Percentiles rank a stretch among this genome's conserved stretches.
Conservation (phyloP, 2,113 vertebrate species). For the Apteryx owenii region DNA sequence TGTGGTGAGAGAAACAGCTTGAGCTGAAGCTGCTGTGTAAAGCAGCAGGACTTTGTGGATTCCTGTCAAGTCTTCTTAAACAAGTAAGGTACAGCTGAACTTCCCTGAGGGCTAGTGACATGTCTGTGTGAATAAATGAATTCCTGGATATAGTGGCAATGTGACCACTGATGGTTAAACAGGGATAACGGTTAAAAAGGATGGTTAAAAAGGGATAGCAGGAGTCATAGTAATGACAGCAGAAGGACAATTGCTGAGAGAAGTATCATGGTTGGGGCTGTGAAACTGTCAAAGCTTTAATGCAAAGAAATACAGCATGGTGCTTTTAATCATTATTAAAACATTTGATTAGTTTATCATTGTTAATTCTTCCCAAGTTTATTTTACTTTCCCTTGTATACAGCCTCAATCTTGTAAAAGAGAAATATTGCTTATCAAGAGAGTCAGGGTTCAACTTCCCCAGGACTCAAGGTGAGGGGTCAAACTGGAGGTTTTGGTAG, state of each 20-base stretch:
- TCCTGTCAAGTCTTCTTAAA: neutral
- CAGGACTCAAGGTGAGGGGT: neutral
- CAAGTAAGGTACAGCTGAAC: neutral
- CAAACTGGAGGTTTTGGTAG: neutral
- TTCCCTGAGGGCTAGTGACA: fast-evolving
- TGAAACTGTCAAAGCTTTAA: neutral
- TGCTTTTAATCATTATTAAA: neutral
- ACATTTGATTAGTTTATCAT: neutral
- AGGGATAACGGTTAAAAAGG: neutral
- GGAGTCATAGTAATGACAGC: neutral
- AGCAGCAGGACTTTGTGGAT: neutral
- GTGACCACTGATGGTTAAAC: neutral
- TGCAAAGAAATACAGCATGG: neutral
- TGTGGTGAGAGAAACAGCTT: neutral
- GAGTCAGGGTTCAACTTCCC: neutral
- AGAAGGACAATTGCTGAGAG: neutral
- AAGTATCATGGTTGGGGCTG: neutral
- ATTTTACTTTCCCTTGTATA: neutral
- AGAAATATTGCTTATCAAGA: neutral
- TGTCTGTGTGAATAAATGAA: neutral
- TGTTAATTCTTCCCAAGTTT: neutral
- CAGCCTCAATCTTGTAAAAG: neutral
- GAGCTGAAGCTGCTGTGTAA: neutral
- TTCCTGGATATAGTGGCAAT: neutral
- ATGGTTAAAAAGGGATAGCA: neutral